Evolutionary conservation across 1,140 invertebrate species (phyloP), one percentile per base, ranked within the genome.

Genomic region (Diachasmimorpha longicaudata): DNA sequence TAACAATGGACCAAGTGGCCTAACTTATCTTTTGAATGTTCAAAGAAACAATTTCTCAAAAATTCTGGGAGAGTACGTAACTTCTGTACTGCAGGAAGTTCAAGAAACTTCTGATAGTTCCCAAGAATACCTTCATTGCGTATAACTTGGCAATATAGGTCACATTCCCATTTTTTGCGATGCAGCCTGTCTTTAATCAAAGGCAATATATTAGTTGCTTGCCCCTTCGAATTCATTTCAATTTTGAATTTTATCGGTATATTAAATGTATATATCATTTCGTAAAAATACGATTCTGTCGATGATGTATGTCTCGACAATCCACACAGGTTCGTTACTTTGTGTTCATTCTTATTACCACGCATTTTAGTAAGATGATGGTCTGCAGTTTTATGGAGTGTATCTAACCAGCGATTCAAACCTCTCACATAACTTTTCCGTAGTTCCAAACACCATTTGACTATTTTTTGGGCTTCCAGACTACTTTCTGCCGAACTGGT

Each of bases 201-300:
- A 3, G 58, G 16, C n/a, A 74, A 55, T n/a, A 74, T 19, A 25
- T 74, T 74, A 21, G 19, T 74, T n/a, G 55, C 10, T 13, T 74
- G 37, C 5, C 72, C 58, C 19, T 16, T 46, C 19, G 4, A 13
- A 48, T 74, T 46, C n/a, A 74, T 67, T 21, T 21, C 3, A 46
- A 48, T 63, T 44, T 14, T 13, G 36, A 31, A 25, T 21, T 66
- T 19, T 11, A 16, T 19, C 6, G 23, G 10, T 6, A 67, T 44
- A 0, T 36, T n/a, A 46, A 44, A 36, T n/a, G 31, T 10, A 10
- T 74, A 68, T 19, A 58, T 19, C 21, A 23, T 46, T 4, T 74
- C 63, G 25, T 14, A 48, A 67, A 67, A 74, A 48, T 31, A 74
- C 3, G 58, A 19, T 74, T 74, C 72, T 14, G 72, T 46, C 4